Conservation (phyloP, 2,888 invertebrate genomes). For the Drosophila ochracea region DNA sequence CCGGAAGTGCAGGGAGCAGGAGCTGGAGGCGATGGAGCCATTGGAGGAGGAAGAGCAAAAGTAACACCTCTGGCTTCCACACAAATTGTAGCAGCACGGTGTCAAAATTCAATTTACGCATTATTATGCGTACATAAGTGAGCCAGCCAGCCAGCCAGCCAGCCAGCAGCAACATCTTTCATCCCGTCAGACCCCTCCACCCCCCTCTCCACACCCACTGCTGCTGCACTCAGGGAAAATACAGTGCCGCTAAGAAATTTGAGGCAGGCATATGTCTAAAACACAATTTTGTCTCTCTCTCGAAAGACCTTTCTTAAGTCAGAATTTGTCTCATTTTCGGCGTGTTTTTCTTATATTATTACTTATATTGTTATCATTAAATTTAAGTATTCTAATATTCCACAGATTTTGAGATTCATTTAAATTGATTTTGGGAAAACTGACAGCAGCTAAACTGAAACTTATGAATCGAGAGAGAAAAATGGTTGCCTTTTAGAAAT, state of each 20-base stretch:
- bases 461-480: no score
- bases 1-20: not conserved
- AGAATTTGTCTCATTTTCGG: not conserved
- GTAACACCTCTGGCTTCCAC: slow-evolving; percentile 29
- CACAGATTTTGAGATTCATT: no score
- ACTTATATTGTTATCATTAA: not conserved
- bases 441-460: no score
- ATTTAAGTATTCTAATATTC: not conserved
- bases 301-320: not conserved
- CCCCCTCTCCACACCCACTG: not conserved
- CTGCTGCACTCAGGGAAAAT: not conserved
- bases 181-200: not conserved
- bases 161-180: not conserved
- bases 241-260: not conserved
- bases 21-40: not conserved
- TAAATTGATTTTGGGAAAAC: no score
- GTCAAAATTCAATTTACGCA: slow-evolving; percentile 81
- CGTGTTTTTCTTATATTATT: no score
- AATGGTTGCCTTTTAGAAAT: no score
- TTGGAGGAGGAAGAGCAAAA: not conserved
- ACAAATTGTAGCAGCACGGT: slow-evolving; percentile 56
- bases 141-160: no score
- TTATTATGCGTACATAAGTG: slow-evolving; percentile 63
- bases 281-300: not conserved
- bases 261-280: not conserved